Evolutionary conservation across 2,888 invertebrate genomes (phyloP).

Genomic region (Scaptomyza parva): DNA sequence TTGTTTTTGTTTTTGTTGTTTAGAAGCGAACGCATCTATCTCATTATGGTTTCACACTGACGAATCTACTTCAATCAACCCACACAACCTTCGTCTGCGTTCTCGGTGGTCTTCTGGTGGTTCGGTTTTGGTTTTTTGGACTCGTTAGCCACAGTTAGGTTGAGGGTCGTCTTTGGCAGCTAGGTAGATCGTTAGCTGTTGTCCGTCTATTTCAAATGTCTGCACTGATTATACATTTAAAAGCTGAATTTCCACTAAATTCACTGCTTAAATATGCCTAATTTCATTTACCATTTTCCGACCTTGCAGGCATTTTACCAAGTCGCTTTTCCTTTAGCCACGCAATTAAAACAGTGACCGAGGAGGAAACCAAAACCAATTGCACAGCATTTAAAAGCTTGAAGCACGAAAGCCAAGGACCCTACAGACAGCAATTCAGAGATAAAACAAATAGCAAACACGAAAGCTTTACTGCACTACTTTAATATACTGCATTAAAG

Average conservation of each 20-base stretch:
- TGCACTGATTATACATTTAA: constrained; percentile 33
- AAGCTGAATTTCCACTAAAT: constrained; percentile 49
- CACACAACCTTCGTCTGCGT: constrained; percentile 6
- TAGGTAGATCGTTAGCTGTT: constrained; percentile 10
- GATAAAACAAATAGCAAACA: constrained; percentile 5
- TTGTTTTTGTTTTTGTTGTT: constrained; percentile 37
- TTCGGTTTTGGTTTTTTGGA: constrained; percentile 24
- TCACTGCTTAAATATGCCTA: constrained; percentile 72
- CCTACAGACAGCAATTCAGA: constrained; percentile 20
- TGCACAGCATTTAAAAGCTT: constrained; percentile 31
- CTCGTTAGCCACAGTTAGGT: constrained; percentile 51
- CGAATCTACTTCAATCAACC: constrained; percentile 15
- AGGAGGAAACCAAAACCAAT: constrained; percentile 41
- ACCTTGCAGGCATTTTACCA: constrained; percentile 31
- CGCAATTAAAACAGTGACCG: constrained; percentile 52
- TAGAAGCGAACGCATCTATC: constrained; percentile 56
- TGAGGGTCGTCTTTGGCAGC: constrained; percentile 3
- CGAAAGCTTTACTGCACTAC: neutral
- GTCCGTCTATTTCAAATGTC: constrained; percentile 26
- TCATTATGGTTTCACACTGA: constrained; percentile 71
- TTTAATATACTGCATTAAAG: neutral
- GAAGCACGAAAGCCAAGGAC: constrained; percentile 39
- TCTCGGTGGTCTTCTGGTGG: constrained; percentile 26
- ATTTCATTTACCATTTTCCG: constrained; percentile 61
- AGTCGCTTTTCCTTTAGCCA: constrained; percentile 10